Base-by-base conservation (phyloP, 2,888 invertebrate species). In the Isoperla grammatica region DNA sequence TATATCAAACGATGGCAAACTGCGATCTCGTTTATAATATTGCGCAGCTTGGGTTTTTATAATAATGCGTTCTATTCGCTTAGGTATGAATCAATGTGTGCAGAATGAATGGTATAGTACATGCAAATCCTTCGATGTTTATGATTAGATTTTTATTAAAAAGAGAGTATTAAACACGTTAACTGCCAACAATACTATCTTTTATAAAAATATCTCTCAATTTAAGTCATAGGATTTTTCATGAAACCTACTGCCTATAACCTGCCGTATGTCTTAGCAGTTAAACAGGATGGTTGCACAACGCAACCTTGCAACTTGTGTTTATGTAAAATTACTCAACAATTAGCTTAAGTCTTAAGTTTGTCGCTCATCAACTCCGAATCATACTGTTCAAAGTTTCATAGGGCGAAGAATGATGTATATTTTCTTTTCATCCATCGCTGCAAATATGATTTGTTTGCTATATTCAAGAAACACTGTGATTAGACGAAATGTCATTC, bases 201-300 rank as follows among this genome's bases (percentile, higher is more conserved):
- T 39, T 53, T 53, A 17, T 37, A 37, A 39, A 37, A 39, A 39
- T 53, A 53, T 39, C 40, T 39, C 15, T 2, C 53, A 8, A n/a
- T 37, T 53, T 53, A 53, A 39, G 19, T 39, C 39, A 37, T 53
- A 53, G 20, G 53, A 53, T 37, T 53, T 50, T 35, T 37, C 39
- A 37, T 53, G 12, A 53, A 15, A 50, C 49, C 49, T 62, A 60
- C 55, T 42, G 57, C 54, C 54, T 59, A 59, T 46, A 59, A 59
- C 53, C 54, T 29, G 43, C 55, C 40, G 39, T 23, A 53, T 53
- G 37, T 12, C 39, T 39, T 39, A 37, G 29, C 53, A 15, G 53
- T 53, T 37, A 29, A 50, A 35, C 2, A 50, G 4, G 17, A 23
- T 50, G 50, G 35, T 2, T 29, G 15, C 29, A 19, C 53, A 35